Conservation (phyloP, 2,888 invertebrate species). For the Timema podura region DNA sequence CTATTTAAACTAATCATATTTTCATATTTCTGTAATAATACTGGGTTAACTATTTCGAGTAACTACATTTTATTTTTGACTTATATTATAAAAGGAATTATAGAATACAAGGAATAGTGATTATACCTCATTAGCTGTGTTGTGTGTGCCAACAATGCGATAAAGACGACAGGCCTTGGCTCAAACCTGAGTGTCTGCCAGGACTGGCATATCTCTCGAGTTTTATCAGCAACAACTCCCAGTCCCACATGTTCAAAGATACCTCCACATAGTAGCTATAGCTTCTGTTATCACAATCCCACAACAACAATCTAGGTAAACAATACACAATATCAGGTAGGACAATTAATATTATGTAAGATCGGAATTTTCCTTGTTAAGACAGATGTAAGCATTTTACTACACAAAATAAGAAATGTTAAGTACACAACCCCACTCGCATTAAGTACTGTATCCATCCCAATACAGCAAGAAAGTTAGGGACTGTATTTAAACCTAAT, state of each 20-base stretch:
- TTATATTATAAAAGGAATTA: too few relatives aligned
- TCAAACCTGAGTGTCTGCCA: constrained; percentile 92
- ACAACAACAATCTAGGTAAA: constrained; percentile 68
- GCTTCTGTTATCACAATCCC: constrained; percentile 95
- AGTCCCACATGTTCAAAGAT: constrained; percentile 86
- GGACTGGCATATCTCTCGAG: constrained; percentile 80
- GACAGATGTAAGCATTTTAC: not conserved
- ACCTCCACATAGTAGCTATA: constrained; percentile 97
- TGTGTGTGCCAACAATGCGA: constrained; percentile 95
- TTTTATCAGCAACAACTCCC: constrained; percentile 89
- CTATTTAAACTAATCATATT: too few relatives aligned
- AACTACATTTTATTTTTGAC: too few relatives aligned
- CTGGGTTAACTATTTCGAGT: too few relatives aligned
- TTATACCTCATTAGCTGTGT: constrained; percentile 91
- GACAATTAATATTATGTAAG: not conserved
- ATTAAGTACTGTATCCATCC: too few relatives aligned
- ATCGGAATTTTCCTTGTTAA: not conserved
- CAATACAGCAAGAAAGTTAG: too few relatives aligned
- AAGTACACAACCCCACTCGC: too few relatives aligned
- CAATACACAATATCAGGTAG: not conserved
- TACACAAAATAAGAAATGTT: not conserved
- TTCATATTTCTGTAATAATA: too few relatives aligned
- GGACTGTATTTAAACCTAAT: too few relatives aligned
- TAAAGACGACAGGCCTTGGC: constrained; percentile 83
- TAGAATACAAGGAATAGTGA: too few relatives aligned